Conservation (phyloP, 2,888 invertebrate genomes). For the Zeuzera pyrina region DNA sequence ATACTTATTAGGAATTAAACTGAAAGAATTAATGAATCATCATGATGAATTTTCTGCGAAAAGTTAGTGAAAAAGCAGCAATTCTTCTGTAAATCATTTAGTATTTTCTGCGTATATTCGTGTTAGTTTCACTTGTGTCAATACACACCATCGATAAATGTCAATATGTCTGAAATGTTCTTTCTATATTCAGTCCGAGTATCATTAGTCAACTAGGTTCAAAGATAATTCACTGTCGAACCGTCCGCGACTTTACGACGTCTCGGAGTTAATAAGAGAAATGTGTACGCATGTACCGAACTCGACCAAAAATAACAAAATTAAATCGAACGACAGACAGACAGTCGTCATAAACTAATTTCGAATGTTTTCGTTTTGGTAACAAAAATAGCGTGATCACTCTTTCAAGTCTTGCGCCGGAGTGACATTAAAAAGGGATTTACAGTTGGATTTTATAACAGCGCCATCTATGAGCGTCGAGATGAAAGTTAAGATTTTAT, state of each 20-base stretch:
- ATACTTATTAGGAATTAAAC: no score
- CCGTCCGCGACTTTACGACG: constrained; percentile 45
- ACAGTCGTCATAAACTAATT: constrained; percentile 73
- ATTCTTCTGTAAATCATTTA: no score
- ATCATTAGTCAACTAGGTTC: constrained; percentile 25
- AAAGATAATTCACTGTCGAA: constrained; percentile 62
- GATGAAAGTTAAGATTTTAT: constrained; percentile 54
- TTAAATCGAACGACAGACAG: constrained; percentile 72
- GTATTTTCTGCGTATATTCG: no score
- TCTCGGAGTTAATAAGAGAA: constrained; percentile 56
- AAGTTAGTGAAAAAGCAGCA: no score
- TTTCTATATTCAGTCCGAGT: constrained; percentile 17
- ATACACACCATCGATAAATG: constrained; percentile 41
- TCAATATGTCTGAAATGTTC: constrained; percentile 36
- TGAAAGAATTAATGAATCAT: no score
- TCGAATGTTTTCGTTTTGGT: constrained; percentile 71
- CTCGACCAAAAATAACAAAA: constrained; percentile 68
- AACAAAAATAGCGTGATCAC: constrained; percentile 68
- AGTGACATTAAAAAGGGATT: constrained; percentile 69
- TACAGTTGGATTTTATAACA: constrained; percentile 50
- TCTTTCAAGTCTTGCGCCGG: constrained; percentile 63
- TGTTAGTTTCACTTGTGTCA: no score
- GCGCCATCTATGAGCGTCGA: constrained; percentile 55
- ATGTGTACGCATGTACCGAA: constrained; percentile 23
- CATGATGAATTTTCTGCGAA: no score